phyloP scores from a whole-genome alignment of 2,797 vertebrate genomes.

The Fundulus diaphanus region DNA sequence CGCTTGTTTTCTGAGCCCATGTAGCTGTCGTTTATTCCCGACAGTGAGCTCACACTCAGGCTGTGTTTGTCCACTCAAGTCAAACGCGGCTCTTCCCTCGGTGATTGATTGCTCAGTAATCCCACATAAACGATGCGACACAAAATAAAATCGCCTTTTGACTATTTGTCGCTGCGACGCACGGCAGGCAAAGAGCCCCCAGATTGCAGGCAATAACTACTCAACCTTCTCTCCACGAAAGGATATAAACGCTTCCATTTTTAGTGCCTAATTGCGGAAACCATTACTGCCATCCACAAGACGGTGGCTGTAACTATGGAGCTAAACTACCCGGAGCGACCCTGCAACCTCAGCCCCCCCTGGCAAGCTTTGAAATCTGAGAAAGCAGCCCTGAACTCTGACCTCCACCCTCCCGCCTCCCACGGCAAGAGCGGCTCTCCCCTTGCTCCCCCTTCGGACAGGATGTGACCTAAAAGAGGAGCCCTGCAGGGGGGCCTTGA shows the following conservation, averaged over 20 bases:
- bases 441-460: constrained; percentile 70
- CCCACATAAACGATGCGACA: constrained; percentile 52
- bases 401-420: constrained; percentile 73
- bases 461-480: constrained; percentile 78
- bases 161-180: constrained; percentile 20
- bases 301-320: constrained; percentile 64
- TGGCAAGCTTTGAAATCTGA: constrained; percentile 82
- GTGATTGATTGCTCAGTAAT: constrained; percentile 74
- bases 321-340: constrained; percentile 67
- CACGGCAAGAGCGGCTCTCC: constrained; percentile 58
- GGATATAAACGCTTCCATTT: constrained; percentile 80
- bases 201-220: constrained; percentile 33
- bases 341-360: constrained; percentile 60
- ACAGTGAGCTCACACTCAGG: constrained; percentile 68
- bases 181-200: constrained; percentile 51
- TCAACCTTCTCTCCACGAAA: constrained; percentile 37
- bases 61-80: constrained; percentile 74
- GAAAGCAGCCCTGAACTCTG: constrained; percentile 75
- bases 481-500: constrained; percentile 75
- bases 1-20: constrained; percentile 21
- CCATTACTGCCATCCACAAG: constrained; percentile 74
- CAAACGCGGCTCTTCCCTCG: constrained; percentile 61
- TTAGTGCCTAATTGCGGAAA: constrained; percentile 80
- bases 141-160: constrained; percentile 33
- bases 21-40: constrained; percentile 32